phyloP scores from a whole-genome alignment of 2,888 invertebrate genomes.

The Rhopalosiphum nymphaeae region DNA sequence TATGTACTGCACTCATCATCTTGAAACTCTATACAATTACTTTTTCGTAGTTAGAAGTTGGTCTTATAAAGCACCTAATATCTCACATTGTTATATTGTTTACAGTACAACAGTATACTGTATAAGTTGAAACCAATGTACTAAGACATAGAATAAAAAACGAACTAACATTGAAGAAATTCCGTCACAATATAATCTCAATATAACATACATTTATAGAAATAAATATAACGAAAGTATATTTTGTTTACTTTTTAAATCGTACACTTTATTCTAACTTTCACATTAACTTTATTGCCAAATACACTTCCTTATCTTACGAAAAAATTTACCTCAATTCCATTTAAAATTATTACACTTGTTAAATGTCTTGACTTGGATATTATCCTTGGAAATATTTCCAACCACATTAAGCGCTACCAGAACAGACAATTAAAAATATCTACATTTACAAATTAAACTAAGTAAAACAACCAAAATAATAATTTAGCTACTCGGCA shows the following conservation, averaged over 20 bases:
- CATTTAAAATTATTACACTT: background rate
- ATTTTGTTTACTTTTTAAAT: background rate
- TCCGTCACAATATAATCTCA: background rate
- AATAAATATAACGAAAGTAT: background rate
- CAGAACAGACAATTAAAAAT: background rate
- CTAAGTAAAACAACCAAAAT: background rate
- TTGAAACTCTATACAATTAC: background rate
- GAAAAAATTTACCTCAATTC: background rate
- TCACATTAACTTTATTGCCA: background rate
- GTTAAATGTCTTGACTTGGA: background rate
- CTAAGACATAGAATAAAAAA: background rate
- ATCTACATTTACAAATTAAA: background rate
- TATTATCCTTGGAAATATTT: background rate
- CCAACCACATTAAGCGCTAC: background rate
- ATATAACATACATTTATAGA: no score
- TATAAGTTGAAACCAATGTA: background rate
- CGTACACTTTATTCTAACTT: background rate
- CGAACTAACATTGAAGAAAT: background rate
- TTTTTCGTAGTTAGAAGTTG: background rate
- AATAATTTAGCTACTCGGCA: background rate
- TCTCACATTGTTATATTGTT: background rate
- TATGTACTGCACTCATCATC: background rate
- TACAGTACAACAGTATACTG: background rate
- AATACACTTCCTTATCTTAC: background rate
- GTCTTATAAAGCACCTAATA: background rate